These are phyloP conservation scores for Plutomurus gul DNA, from an alignment of 1,140 invertebrate species.

Conservation along the genomic window DNA sequence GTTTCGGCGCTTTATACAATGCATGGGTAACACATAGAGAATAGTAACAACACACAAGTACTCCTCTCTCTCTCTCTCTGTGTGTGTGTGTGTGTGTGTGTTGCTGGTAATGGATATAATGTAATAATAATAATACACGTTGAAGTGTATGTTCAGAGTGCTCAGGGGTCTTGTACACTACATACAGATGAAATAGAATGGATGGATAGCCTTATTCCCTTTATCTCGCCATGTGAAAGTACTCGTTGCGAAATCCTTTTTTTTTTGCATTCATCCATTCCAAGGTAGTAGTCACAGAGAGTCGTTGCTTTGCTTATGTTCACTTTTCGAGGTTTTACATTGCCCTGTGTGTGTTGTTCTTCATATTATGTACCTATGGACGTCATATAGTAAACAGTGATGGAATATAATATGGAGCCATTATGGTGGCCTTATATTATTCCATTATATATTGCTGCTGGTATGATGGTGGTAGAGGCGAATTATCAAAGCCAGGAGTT, in stretches of 20 bases:
- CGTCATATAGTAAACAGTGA: background rate
- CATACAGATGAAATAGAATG: background rate
- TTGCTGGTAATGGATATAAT: no score
- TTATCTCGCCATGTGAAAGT: constrained; percentile 51
- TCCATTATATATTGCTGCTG: no score
- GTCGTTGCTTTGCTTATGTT: background rate
- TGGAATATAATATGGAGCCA: background rate
- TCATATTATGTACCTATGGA: background rate
- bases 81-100: no score
- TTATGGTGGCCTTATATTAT: no score
- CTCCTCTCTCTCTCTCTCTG: no score
- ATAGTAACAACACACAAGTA: no score
- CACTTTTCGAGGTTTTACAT: background rate
- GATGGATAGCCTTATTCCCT: constrained; percentile 45
- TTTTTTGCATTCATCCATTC: constrained; percentile 30
- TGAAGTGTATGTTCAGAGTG: background rate
- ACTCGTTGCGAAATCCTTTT: constrained; percentile 52
- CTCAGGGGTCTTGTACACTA: background rate
- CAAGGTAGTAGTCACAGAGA: background rate
- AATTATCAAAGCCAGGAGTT: constrained; percentile 46
- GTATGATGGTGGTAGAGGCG: no score
- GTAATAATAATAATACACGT: background rate
- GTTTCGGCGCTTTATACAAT: no score
- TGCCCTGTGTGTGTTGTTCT: background rate
- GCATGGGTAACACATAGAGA: no score